Evolutionary conservation across 30 jellyfish, hydroid and myxozoan genomes (phyloP).

Genomic region (Chrysaora quinquecirrha): DNA sequence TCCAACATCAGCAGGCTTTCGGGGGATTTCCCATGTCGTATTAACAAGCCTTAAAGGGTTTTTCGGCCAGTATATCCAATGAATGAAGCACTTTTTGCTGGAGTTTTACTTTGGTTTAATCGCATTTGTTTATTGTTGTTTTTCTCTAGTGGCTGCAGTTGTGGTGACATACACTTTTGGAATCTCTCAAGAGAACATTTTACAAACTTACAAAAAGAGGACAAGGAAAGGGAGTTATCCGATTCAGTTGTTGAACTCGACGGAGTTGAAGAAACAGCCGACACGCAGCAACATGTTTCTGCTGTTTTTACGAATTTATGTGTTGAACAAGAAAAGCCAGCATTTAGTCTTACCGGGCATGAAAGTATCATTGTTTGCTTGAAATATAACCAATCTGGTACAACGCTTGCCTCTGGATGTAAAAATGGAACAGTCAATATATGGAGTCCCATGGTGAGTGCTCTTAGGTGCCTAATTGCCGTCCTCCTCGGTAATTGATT

Average conservation of each 20-base stretch:
- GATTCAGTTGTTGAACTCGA: background rate
- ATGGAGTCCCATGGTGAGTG: conserved; percentile 39
- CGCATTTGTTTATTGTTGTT: too few species aligned
- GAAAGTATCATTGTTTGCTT: conserved; percentile 54
- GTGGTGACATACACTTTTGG: conserved; percentile 83
- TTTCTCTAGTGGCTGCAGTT: conserved; percentile 70
- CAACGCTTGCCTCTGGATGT: conserved; percentile 80
- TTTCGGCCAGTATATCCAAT: too few species aligned
- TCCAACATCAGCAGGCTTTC: too few species aligned
- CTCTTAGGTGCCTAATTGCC: too few species aligned
- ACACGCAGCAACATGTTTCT: background rate
- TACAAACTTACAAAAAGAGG: background rate
- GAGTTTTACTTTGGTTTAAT: too few species aligned
- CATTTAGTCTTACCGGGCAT: conserved; percentile 31
- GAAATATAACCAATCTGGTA: conserved; percentile 55
- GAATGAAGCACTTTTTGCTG: too few species aligned
- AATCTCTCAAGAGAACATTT: conserved; percentile 20
- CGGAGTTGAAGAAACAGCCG: background rate
- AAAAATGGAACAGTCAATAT: conserved; percentile 69
- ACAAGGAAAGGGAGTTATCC: conserved; percentile 5
- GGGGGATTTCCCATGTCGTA: too few species aligned
- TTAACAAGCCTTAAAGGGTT: too few species aligned
- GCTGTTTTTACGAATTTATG: background rate
- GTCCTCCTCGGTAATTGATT: too few species aligned
- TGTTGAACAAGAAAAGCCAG: conserved; percentile 44